Conservation (phyloP, 35 echinoderm and acorn worm species). For the Lytechinus variegatus region DNA sequence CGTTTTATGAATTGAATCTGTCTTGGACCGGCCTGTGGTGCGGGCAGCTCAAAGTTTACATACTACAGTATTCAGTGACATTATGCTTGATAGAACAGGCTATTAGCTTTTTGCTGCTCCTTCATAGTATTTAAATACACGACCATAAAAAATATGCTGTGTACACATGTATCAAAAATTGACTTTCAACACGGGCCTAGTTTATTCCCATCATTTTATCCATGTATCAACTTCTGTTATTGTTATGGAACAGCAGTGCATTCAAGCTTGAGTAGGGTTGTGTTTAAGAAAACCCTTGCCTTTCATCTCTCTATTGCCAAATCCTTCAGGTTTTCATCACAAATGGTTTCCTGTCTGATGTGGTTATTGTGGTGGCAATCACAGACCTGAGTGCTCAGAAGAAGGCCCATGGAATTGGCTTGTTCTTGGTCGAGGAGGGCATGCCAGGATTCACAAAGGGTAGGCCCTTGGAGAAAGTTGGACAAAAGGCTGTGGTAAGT, state of each 20-base stretch:
- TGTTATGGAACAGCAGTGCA: no score
- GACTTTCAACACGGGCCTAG: no score
- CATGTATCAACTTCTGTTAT: constrained; percentile 56
- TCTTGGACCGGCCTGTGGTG: no score
- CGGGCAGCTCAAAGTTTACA: no score
- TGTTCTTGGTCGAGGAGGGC: constrained; percentile 81
- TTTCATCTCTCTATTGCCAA: neutral
- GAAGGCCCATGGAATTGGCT: constrained; percentile 76
- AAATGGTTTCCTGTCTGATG: constrained; percentile 77
- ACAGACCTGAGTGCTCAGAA: constrained; percentile 66
- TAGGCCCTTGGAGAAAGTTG: constrained; percentile 72
- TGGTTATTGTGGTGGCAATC: constrained; percentile 75
- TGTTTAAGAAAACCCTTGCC: neutral
- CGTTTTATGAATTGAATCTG: no score
- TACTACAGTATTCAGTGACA: no score
- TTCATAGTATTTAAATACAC: no score
- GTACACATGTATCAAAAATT: no score
- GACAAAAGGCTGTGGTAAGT: constrained; percentile 76
- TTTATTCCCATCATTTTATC: constrained; percentile 16
- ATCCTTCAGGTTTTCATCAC: constrained; percentile 80
- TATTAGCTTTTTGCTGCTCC: no score
- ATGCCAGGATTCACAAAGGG: constrained; percentile 83
- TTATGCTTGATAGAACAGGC: no score
- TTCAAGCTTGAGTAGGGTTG: no score
- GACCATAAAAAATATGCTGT: no score